Evolutionary conservation across 2,888 invertebrate genomes (phyloP).

Genomic region (Hoplodrina blanda): DNA sequence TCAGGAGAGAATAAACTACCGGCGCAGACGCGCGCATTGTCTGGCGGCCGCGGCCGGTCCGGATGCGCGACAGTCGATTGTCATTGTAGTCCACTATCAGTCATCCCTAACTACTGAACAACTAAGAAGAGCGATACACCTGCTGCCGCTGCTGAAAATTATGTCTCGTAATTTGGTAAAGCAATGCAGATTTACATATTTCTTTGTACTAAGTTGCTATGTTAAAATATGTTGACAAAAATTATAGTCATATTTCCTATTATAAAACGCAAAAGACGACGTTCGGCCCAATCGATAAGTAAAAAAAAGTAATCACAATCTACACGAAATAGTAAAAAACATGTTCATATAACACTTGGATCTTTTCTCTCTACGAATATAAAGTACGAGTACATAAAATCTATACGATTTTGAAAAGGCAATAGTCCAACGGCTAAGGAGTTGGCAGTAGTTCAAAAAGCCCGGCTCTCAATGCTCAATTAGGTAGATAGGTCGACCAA

Average conservation of each 20-base stretch:
- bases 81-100: background rate
- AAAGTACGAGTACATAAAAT: slow-evolving; percentile 1
- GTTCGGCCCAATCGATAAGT: too few species aligned
- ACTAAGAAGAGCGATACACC: background rate
- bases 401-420: background rate
- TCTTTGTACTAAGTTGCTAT: too few species aligned
- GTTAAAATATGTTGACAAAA: too few species aligned
- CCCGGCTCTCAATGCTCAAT: background rate
- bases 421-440: background rate
- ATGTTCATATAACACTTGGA: background rate
- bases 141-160: background rate
- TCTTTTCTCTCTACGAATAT: background rate
- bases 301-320: background rate
- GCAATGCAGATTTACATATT: too few species aligned
- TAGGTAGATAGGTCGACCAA: background rate
- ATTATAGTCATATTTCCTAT: too few species aligned
- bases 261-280: too few species aligned
- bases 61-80: background rate
- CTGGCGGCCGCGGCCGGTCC: background rate
- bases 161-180: too few species aligned
- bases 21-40: background rate
- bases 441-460: slow-evolving; percentile 9
- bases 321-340: background rate
- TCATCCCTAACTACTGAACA: background rate
- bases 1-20: background rate